phyloP scores from a whole-genome alignment of 2,888 invertebrate genomes.

The Eupeodes latifasciatus region DNA sequence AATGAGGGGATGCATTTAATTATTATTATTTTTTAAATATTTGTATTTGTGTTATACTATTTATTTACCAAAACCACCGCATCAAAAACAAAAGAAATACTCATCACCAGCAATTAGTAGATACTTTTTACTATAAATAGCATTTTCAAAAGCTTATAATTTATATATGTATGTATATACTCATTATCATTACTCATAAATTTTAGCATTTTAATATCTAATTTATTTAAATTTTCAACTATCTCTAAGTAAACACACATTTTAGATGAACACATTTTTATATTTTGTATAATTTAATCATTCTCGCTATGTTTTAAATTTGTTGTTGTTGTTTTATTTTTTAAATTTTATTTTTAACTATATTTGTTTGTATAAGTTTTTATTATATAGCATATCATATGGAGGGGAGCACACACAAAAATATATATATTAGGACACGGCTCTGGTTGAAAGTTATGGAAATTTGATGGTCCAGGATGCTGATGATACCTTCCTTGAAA shows the following conservation, averaged over 20 bases:
- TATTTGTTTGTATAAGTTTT: slow-evolving; percentile 22
- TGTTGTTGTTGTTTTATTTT: slow-evolving; percentile 29
- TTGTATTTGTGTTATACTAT: neutral
- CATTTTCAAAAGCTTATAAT: slow-evolving; percentile 46
- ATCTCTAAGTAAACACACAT: slow-evolving; percentile 67
- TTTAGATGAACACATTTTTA: slow-evolving; percentile 15
- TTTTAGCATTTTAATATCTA: slow-evolving; percentile 60
- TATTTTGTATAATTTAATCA: slow-evolving; percentile 34
- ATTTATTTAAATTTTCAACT: slow-evolving; percentile 55
- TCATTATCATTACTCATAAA: slow-evolving; percentile 51
- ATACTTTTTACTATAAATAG: slow-evolving; percentile 35
- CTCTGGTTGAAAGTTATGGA: slow-evolving; percentile 82
- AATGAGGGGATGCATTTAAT: slow-evolving; percentile 24
- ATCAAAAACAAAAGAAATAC: slow-evolving; percentile 82
- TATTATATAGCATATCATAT: slow-evolving; percentile 69
- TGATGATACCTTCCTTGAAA: slow-evolving; percentile 76
- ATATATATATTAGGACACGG: slow-evolving; percentile 81
- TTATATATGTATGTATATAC: neutral
- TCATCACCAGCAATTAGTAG: slow-evolving; percentile 51
- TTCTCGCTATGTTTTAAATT: slow-evolving; percentile 51
- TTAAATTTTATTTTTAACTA: slow-evolving; percentile 30
- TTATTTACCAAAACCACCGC: slow-evolving; percentile 84
- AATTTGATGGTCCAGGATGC: slow-evolving; percentile 82
- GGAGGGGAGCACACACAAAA: slow-evolving; percentile 76
- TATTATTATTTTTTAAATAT: neutral